Percentiles rank a stretch among this genome's conserved stretches.
Conservation (phyloP, 2,888 invertebrate species). For the Hybos culiciformis region DNA sequence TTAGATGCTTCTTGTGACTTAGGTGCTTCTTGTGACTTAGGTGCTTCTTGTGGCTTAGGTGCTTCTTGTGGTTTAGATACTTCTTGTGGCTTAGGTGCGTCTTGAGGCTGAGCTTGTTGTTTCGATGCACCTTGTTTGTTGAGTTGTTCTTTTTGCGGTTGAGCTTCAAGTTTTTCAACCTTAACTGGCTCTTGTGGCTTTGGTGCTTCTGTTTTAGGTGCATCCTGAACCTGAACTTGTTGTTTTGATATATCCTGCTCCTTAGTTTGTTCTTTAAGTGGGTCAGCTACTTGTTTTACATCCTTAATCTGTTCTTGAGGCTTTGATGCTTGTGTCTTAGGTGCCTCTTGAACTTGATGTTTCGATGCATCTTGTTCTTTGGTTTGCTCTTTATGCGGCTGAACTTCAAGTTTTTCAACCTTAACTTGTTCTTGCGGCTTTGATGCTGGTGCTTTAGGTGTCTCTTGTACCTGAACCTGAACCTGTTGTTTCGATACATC, state of each 20-base stretch:
- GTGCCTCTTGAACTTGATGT: conserved; percentile 7
- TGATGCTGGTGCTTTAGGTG: conserved; percentile 56
- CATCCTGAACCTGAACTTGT: conserved; percentile 35
- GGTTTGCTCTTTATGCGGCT: conserved; percentile 57
- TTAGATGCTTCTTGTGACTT: conserved; percentile 9
- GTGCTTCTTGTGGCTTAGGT: conserved; percentile 82
- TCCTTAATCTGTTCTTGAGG: background rate
- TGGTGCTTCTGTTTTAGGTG: conserved; percentile 40
- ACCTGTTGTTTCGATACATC: background rate
- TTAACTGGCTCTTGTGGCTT: conserved; percentile 4
- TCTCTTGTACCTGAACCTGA: conserved; percentile 23
- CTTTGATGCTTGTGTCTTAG: conserved; percentile 4
- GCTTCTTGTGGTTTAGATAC: conserved; percentile 37
- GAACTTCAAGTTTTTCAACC: conserved; percentile 2
- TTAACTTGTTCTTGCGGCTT: conserved; percentile 37
- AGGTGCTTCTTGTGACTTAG: conserved; percentile 74
- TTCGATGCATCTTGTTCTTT: background rate
- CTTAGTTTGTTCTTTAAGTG: background rate
- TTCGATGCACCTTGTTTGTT: conserved; percentile 88
- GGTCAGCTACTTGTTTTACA: background rate
- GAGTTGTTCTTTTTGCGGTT: conserved; percentile 80
- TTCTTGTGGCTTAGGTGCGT: conserved; percentile 27
- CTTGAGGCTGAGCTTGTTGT: conserved; percentile 47
- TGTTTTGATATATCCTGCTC: background rate
- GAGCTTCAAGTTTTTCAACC: conserved; percentile 12